Evolutionary conservation across 2,113 vertebrate species (phyloP).

Genomic region (Boleophthalmus pectinirostris): DNA sequence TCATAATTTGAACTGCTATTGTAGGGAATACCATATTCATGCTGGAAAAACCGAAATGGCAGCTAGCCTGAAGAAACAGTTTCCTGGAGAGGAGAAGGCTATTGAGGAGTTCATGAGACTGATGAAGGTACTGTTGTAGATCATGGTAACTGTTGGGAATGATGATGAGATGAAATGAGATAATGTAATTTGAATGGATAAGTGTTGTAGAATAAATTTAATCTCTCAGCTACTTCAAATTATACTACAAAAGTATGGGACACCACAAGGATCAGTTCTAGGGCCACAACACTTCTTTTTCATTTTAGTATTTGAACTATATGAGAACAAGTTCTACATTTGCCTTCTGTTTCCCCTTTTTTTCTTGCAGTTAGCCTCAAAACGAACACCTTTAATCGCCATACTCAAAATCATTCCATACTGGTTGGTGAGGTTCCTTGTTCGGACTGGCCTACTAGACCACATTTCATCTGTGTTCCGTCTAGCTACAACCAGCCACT

Average conservation of each 20-base stretch:
- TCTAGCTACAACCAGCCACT: conserved; percentile 74
- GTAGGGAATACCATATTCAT: conserved; percentile 70
- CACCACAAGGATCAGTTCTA: neutral
- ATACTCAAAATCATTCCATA: conserved; percentile 76
- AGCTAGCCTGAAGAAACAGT: conserved; percentile 76
- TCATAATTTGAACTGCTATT: neutral
- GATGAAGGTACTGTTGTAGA: conserved; percentile 74
- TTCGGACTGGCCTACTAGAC: conserved; percentile 67
- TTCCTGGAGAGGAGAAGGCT: conserved; percentile 76
- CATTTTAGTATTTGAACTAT: neutral
- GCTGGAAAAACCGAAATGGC: conserved; percentile 78
- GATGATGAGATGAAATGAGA: neutral
- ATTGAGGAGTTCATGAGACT: conserved; percentile 80
- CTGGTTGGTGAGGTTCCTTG: conserved; percentile 66
- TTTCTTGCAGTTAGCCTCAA: conserved; percentile 66
- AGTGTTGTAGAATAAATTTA: no score
- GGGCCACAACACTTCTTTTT: neutral
- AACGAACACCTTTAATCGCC: conserved; percentile 71
- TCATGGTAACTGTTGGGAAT: neutral
- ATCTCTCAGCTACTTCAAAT: no score
- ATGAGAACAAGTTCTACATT: neutral
- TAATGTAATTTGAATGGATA: neutral
- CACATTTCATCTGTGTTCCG: conserved; percentile 75
- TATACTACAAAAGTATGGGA: no score
- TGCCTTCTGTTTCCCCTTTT: neutral